These are phyloP conservation scores for Eumaeus atala DNA, from an alignment of 1,140 invertebrate species.

Conservation along the genomic window DNA sequence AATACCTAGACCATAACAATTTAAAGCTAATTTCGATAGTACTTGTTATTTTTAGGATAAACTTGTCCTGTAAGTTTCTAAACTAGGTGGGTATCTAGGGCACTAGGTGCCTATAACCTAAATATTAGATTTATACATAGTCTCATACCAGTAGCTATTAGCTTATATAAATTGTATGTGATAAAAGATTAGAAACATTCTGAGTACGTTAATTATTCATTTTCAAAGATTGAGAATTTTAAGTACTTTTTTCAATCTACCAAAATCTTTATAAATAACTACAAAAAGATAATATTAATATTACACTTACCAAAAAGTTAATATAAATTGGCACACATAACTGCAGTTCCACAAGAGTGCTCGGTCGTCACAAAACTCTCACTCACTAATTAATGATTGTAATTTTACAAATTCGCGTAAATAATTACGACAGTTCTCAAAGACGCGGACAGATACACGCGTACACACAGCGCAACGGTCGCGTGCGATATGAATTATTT, in stretches of 20 bases:
- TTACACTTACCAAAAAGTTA: slow-evolving; percentile 31
- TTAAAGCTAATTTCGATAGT: no score
- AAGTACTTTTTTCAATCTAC: background rate
- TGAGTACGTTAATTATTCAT: background rate
- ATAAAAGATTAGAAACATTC: background rate
- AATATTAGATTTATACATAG: no score
- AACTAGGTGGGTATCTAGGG: no score
- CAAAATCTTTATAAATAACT: slow-evolving; percentile 4
- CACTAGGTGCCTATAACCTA: no score
- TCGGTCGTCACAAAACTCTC: slow-evolving; percentile 44
- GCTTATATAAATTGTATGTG: background rate
- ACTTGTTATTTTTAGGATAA: no score
- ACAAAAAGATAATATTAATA: background rate
- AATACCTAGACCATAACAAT: no score
- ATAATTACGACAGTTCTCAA: slow-evolving; percentile 30
- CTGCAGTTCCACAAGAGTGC: slow-evolving; percentile 40
- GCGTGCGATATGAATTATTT: slow-evolving; percentile 30
- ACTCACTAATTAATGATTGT: slow-evolving; percentile 48
- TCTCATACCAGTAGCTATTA: no score
- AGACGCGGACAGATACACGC: slow-evolving; percentile 8
- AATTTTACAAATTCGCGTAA: slow-evolving; percentile 31
- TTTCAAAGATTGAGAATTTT: background rate
- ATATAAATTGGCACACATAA: slow-evolving; percentile 32
- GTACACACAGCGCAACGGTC: slow-evolving; percentile 17
- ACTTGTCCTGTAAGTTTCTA: no score